These are phyloP conservation scores for Pseudoatta argentina DNA, from an alignment of 1,140 invertebrate genomes.

Conservation along the genomic window DNA sequence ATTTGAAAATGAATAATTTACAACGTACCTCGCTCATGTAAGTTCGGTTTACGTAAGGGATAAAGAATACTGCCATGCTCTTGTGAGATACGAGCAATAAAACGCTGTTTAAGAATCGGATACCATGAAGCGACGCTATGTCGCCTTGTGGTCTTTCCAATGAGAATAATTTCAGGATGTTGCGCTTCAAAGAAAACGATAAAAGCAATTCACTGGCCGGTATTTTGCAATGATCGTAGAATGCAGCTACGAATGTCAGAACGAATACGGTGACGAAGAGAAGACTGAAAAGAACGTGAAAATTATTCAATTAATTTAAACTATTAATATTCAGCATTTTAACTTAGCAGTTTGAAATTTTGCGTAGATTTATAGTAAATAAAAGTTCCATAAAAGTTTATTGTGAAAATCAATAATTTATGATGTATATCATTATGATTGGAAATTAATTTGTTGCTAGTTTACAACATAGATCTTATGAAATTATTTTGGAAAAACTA, in stretches of 20 bases:
- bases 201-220: slow-evolving; percentile 85
- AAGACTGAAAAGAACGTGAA: slow-evolving; percentile 74
- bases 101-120: slow-evolving; percentile 90
- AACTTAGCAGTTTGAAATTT: not conserved
- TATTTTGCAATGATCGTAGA: slow-evolving; percentile 81
- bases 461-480: not conserved
- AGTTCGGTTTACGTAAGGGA: slow-evolving; percentile 90
- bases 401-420: not conserved
- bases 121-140: slow-evolving; percentile 89
- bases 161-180: slow-evolving; percentile 87
- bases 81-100: slow-evolving; percentile 90
- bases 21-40: slow-evolving; percentile 88
- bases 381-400: not conserved
- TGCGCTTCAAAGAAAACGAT: slow-evolving; percentile 90
- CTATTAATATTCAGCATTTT: not conserved
- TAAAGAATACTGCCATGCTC: slow-evolving; percentile 91
- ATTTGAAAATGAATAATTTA: not conserved
- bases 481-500: too few species aligned
- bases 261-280: slow-evolving; percentile 78
- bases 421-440: too few species aligned
- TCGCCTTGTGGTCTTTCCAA: slow-evolving; percentile 87
- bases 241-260: slow-evolving; percentile 79
- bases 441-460: not conserved
- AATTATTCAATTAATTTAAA: not conserved
- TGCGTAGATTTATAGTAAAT: not conserved